Evolutionary conservation across 2,797 vertebrate genomes (phyloP).

Genomic region (Coracias cyanogaster): DNA sequence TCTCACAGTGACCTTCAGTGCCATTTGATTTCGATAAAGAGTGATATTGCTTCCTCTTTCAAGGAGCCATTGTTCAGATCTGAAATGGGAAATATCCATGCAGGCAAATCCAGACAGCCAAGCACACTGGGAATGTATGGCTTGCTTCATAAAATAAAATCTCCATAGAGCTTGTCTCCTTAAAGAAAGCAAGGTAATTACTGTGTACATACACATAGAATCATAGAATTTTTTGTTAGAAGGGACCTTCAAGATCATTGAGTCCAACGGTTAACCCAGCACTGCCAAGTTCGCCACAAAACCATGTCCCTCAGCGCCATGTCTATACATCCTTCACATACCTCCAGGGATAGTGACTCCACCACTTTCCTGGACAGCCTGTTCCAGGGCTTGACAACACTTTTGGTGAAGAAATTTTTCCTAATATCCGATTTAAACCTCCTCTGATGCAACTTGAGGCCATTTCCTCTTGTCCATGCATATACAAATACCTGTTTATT

Average conservation of each 20-base stretch:
- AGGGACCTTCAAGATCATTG: neutral
- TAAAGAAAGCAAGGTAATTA: neutral
- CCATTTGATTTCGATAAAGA: constrained; percentile 14
- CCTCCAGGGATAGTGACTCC: neutral
- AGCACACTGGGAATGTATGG: neutral
- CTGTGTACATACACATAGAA: neutral
- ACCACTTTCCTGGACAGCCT: neutral
- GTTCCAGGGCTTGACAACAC: neutral
- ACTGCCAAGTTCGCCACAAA: neutral
- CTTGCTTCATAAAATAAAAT: neutral
- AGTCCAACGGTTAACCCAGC: neutral
- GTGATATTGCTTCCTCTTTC: constrained; percentile 39
- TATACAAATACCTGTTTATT: neutral
- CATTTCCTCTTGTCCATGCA: neutral
- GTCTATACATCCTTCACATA: neutral
- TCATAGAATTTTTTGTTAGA: neutral
- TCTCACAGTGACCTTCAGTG: neutral
- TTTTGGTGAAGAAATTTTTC: neutral
- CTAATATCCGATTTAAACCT: neutral
- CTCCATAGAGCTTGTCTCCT: neutral
- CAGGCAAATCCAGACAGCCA: neutral
- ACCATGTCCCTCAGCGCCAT: neutral
- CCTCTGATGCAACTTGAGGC: neutral
- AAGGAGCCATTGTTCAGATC: constrained; percentile 5
- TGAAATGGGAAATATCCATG: neutral